These are phyloP conservation scores for Xanthia togata DNA, from an alignment of 2,888 invertebrate species.

Conservation along the genomic window DNA sequence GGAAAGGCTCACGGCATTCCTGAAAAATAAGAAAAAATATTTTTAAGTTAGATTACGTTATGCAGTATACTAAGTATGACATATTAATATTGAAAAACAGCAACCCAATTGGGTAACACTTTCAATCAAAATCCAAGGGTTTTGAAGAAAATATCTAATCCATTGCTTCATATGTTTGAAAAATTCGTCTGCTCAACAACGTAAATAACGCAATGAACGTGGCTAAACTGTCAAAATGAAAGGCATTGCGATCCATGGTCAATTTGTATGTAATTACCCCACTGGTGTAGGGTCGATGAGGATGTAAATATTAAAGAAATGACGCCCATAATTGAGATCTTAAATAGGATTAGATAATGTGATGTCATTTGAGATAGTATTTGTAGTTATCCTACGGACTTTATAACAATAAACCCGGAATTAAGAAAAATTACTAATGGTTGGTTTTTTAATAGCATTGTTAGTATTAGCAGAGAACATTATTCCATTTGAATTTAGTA, in stretches of 20 bases:
- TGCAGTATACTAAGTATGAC: background rate
- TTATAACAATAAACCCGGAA: constrained; percentile 15
- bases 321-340: background rate
- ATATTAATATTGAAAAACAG: background rate
- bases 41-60: background rate
- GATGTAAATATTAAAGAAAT: constrained; percentile 19
- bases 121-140: too few species aligned
- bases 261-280: too few species aligned
- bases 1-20: constrained; percentile 99
- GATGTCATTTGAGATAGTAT: background rate
- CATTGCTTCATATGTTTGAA: too few species aligned
- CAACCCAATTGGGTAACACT: too few species aligned
- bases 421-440: background rate
- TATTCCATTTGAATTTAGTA: background rate
- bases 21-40: constrained; percentile 82
- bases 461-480: background rate
- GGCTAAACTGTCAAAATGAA: too few species aligned
- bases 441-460: background rate
- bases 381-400: constrained; percentile 16
- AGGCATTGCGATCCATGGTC: too few species aligned
- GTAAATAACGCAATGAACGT: too few species aligned
- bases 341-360: constrained; percentile 4
- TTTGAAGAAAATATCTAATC: too few species aligned
- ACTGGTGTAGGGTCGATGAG: constrained; percentile 16
- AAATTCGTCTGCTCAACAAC: too few species aligned